These are phyloP conservation scores for Saxidomus purpurata DNA, from an alignment of 1,140 invertebrate species.

Conservation along the genomic window DNA sequence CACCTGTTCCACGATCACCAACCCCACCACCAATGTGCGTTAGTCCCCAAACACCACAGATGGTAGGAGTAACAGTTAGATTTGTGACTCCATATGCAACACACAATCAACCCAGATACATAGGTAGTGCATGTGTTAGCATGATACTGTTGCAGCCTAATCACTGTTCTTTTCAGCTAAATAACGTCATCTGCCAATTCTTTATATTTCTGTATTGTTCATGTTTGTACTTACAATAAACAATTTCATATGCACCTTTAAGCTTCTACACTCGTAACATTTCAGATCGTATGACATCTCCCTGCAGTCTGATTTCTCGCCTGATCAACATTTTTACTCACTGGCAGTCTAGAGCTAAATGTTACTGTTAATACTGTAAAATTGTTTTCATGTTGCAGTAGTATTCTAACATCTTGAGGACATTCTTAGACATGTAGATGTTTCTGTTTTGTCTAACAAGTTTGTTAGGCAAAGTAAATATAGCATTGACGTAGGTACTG, in stretches of 20 bases:
- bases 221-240: no score
- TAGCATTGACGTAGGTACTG: no score
- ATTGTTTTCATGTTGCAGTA: no score
- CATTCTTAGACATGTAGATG: no score
- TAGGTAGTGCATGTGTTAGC: conserved; percentile 50
- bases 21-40: conserved; percentile 46
- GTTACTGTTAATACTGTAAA: background rate
- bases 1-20: conserved; percentile 52
- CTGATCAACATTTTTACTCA: background rate
- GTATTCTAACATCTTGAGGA: no score
- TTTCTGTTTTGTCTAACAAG: no score
- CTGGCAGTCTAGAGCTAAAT: background rate
- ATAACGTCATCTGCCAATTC: background rate
- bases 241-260: no score
- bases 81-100: conserved; percentile 50
- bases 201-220: no score
- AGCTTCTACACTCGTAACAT: no score
- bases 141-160: background rate
- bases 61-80: conserved; percentile 23
- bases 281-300: background rate
- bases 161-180: background rate
- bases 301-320: background rate
- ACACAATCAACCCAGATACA: conserved; percentile 37
- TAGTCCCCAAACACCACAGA: background rate
- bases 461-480: no score